phyloP scores from a whole-genome alignment of 2,888 invertebrate genomes.

The Galeruca laticollis region DNA sequence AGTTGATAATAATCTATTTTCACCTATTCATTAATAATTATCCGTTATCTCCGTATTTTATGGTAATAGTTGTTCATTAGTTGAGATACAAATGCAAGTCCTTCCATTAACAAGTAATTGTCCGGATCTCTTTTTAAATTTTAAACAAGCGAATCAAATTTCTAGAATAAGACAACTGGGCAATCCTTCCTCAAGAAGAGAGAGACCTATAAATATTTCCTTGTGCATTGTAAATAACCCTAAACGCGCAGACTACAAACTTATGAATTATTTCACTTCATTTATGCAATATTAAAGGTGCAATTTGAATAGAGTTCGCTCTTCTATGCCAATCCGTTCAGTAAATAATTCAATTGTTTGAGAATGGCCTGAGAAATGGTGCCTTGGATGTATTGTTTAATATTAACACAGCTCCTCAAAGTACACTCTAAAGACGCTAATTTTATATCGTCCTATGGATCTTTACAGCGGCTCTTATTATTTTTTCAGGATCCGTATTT shows the following conservation, averaged over 20 bases:
- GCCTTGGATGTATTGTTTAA: conserved; percentile 63
- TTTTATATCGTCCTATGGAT: conserved; percentile 53
- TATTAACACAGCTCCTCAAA: conserved; percentile 63
- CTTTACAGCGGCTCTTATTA: conserved; percentile 25
- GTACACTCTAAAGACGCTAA: conserved; percentile 58
- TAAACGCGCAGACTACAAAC: conserved; percentile 68
- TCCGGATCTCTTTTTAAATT: conserved; percentile 57
- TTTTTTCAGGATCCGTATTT: conserved; percentile 24
- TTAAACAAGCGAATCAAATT: conserved; percentile 64
- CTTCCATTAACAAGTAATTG: conserved; percentile 61
- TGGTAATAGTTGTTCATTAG: conserved; percentile 18
- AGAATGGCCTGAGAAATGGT: conserved; percentile 65
- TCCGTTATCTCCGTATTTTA: background rate
- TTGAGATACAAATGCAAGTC: conserved; percentile 28
- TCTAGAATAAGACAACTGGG: conserved; percentile 64
- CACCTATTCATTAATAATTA: too few relatives aligned
- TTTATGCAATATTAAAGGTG: conserved; percentile 68
- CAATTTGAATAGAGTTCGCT: conserved; percentile 68
- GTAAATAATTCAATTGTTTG: conserved; percentile 67
- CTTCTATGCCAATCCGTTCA: conserved; percentile 67
- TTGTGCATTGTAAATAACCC: conserved; percentile 70
- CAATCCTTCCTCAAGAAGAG: conserved; percentile 63
- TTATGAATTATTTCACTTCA: conserved; percentile 69
- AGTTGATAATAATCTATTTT: too few relatives aligned
- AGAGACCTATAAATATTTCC: conserved; percentile 71